Base-by-base conservation (phyloP, 2,797 vertebrate genomes). In the Rhabdomys pumilio region DNA sequence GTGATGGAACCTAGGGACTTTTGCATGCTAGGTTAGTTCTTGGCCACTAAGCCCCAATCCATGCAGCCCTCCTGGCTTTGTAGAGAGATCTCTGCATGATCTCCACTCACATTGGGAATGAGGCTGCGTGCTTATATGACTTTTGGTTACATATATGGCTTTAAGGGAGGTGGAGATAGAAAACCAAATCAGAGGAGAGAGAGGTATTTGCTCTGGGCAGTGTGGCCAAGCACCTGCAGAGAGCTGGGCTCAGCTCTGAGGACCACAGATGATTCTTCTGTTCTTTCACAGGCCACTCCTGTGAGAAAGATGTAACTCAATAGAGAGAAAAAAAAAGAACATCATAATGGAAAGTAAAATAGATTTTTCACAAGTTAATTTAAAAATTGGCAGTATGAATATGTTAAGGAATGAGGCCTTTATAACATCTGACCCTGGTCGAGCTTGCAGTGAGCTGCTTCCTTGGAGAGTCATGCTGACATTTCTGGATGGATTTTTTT, bases 301-400 rank as follows among this genome's bases (percentile, higher is more conserved):
- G 0, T 7, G n/a, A 83, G 76, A 41, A 41, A 65, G 19, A 47
- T 38, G 34, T 38, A 47, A n/a, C 41, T 90, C 2, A 65, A 65
- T 29, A 61, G 61, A 19, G 3, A 89, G 75, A 86, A 47, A 7
- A 61, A 6, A 6, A 15, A 82, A 79, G 69, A 57, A 6, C 7
- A 0, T 14, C 12, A 0, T 14, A 34, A 63, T 34, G 29, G 17
- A 90, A 75, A 73, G 77, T 50, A 63, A 79, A 50, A 47, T 41
- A 26, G 31, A 44, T 89, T 89, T 85, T 95, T 91, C 26, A 47
- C 53, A 69, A 79, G 44, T 57, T 57, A 29, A 29, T 65, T 93
- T 82, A 77, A 93, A 92, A 47, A 34, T 22, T 34, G 82, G 53
- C 19, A 76, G 34, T 73, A 15, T 22, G 73, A 17, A 79, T 59